Evolutionary conservation across 1,140 invertebrate species (phyloP).

Genomic region (Drosophila equinoxialis): DNA sequence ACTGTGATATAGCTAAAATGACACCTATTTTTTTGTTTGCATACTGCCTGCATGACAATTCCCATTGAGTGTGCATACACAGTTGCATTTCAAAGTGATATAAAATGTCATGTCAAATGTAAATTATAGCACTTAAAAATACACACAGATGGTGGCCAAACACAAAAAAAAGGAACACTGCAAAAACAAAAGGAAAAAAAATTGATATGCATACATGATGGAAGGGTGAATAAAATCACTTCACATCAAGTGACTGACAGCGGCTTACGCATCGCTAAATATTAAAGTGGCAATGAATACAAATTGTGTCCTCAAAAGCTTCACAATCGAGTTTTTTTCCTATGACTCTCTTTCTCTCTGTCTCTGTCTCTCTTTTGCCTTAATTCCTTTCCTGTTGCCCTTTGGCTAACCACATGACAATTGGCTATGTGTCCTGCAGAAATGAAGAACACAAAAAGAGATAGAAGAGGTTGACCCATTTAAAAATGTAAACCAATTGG

Average conservation of each 20-base stretch:
- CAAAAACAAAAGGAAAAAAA: slow-evolving; percentile 17
- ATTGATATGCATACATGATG: neutral
- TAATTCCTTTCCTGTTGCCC: slow-evolving; percentile 11
- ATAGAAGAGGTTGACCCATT: slow-evolving; percentile 12
- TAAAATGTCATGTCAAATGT: slow-evolving; percentile 50
- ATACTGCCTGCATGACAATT: slow-evolving; percentile 36
- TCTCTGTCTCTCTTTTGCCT: slow-evolving; percentile 5
- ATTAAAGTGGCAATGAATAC: slow-evolving; percentile 67
- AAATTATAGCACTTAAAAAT: slow-evolving; percentile 57
- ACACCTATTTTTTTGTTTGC: slow-evolving; percentile 15
- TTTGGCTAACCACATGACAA: slow-evolving; percentile 35
- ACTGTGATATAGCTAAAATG: neutral
- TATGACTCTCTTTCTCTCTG: neutral
- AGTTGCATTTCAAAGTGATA: slow-evolving; percentile 38
- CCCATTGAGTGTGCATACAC: slow-evolving; percentile 28
- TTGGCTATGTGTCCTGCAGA: slow-evolving; percentile 17
- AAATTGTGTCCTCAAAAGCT: slow-evolving; percentile 58
- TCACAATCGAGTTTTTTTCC: slow-evolving; percentile 24
- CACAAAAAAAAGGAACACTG: neutral
- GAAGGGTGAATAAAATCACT: slow-evolving; percentile 17
- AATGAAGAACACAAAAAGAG: neutral
- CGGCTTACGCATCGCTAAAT: slow-evolving; percentile 59
- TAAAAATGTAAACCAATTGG: slow-evolving; percentile 31
- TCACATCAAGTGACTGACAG: slow-evolving; percentile 32
- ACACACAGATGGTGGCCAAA: slow-evolving; percentile 11